A percentile compares a stretch with the other conserved stretches of the same genome.
These are phyloP conservation scores for Gortyna flavago DNA, from an alignment of 2,888 invertebrate genomes.

Conservation along the genomic window DNA sequence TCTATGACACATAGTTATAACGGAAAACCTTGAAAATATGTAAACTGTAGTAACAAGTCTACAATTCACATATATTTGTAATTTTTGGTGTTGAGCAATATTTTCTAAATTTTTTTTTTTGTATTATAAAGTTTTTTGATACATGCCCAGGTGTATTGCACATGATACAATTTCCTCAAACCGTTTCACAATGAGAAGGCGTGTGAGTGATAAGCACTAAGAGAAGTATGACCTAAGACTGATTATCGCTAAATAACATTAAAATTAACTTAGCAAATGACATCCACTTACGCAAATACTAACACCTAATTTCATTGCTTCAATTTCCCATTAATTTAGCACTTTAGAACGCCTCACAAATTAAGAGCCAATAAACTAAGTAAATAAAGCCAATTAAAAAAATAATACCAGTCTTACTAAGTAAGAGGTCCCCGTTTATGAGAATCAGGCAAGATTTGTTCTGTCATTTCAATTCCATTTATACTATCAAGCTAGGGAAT, in stretches of 20 bases:
- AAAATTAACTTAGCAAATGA: constrained; percentile 67
- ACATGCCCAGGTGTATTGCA: neutral
- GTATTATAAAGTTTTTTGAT: neutral
- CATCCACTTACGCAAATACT: constrained; percentile 68
- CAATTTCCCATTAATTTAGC: constrained; percentile 75
- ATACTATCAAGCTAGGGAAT: constrained; percentile 15
- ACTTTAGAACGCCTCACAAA: constrained; percentile 65
- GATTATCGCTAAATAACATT: constrained; percentile 62
- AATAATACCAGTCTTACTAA: constrained; percentile 76
- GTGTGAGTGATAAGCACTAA: constrained; percentile 38
- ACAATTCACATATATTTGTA: neutral
- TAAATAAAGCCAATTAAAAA: constrained; percentile 73
- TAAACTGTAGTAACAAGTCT: neutral
- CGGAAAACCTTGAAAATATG: neutral
- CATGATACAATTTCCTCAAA: neutral
- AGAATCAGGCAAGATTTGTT: constrained; percentile 65
- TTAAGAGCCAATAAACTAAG: constrained; percentile 69
- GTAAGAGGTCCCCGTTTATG: constrained; percentile 65
- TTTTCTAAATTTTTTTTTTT: neutral
- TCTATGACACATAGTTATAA: neutral
- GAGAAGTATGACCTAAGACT: constrained; percentile 43
- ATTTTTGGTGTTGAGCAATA: neutral
- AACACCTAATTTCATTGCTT: constrained; percentile 81
- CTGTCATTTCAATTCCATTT: constrained; percentile 48
- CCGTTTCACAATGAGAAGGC: neutral